These are phyloP conservation scores for Sarcophilus harrisii DNA, from an alignment of 2,797 vertebrate species.

Conservation along the genomic window DNA sequence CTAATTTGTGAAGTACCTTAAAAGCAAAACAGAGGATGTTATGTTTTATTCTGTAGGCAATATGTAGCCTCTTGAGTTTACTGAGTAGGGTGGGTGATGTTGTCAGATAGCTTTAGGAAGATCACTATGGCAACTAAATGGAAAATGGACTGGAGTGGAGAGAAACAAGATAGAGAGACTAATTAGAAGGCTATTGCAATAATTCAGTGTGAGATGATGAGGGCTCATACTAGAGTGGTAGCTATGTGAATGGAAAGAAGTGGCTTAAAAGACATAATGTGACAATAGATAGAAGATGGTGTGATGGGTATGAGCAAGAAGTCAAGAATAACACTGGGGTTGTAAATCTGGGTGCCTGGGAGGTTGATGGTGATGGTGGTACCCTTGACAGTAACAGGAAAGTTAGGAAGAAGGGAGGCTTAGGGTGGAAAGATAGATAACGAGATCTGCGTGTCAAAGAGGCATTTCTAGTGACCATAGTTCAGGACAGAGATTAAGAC, in stretches of 20 bases:
- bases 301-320: background rate
- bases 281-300: background rate
- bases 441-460: background rate
- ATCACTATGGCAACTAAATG: slow-evolving; percentile 4
- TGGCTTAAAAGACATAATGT: background rate
- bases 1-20: background rate
- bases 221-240: background rate
- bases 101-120: background rate
- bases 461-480: background rate
- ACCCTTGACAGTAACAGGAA: background rate
- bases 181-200: background rate
- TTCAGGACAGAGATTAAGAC: background rate
- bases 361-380: background rate
- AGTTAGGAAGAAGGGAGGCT: background rate
- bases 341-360: background rate
- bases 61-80: background rate
- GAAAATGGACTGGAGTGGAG: background rate
- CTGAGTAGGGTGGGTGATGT: background rate
- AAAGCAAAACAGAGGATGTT: background rate
- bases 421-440: background rate
- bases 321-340: background rate
- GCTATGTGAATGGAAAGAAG: background rate
- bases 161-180: background rate
- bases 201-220: background rate
- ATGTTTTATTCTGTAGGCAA: slow-evolving; percentile 1